Base-by-base conservation (phyloP, 2,797 vertebrate genomes). In the Phylloscopus collybita region DNA sequence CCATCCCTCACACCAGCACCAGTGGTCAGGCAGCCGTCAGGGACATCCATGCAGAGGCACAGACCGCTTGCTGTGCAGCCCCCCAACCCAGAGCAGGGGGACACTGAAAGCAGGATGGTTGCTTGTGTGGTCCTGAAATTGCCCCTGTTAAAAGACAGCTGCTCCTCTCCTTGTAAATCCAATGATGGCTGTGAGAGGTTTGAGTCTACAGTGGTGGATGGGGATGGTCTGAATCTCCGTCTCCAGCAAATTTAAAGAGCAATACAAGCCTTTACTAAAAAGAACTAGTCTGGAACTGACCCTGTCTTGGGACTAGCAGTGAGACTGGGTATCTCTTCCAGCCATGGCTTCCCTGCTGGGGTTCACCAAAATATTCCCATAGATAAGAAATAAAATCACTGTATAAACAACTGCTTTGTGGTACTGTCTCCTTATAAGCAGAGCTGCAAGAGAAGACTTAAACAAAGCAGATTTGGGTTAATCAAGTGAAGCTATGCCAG, bases 401-500 rank as follows among this genome's bases (percentile, higher is more conserved):
- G 32, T 25, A 53, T 57, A 64, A 79, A 32, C 14, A 76, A 29
- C 22, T 59, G 45, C 14, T 14, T 15, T 61, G 25, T 74, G 71
- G 61, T 88, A 82, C 86, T 91, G 83, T 74, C 93, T 74, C 83
- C 93, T 95, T 95, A 92, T 93, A 90, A 95, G 53, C 61, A 70
- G 70, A 93, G 54, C 91, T 86, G 59, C n/a, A 78, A 85, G 67
- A 86, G 59, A 60, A 85, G 80, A 86, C 62, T 94, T 92, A 90
- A 86, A 88, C 71, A 92, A 86, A 94, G 89, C 40, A 75, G 76
- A 71, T 95, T 80, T 85, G 84, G 88, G 91, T 91, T 92, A 96
- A 82, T 90, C 36, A 73, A 85, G 90, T 79, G 86, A 92, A 88
- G 86, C 49, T 88, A 80, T 36, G 61, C 59, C 76, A 85, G 90